Conservation (phyloP, 2,113 vertebrate species). For the Camelus bactrianus region DNA sequence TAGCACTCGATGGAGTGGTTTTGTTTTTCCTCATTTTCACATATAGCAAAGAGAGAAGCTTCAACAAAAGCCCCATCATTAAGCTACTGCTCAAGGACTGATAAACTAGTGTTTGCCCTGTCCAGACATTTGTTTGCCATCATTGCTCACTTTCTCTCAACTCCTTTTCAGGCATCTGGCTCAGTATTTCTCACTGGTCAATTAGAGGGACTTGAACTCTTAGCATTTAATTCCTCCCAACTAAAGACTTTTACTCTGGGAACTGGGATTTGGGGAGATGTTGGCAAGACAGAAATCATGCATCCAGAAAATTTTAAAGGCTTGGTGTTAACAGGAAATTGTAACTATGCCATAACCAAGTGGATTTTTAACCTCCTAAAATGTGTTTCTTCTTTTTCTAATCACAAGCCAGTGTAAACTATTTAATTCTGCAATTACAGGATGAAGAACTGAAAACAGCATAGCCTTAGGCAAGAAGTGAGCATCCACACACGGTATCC, state of each 20-base stretch:
- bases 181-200: background rate
- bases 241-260: background rate
- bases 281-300: background rate
- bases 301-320: background rate
- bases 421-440: conserved; percentile 67
- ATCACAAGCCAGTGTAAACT: conserved; percentile 68
- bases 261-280: background rate
- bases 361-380: conserved; percentile 64
- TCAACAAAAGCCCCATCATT: background rate
- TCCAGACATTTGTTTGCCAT: background rate
- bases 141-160: background rate
- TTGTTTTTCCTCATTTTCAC: background rate
- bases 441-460: conserved; percentile 63
- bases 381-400: conserved; percentile 55
- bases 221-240: background rate
- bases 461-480: conserved; percentile 68
- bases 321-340: background rate
- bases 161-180: background rate
- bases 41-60: background rate
- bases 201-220: background rate
- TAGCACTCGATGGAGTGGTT: background rate
- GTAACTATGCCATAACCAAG: conserved; percentile 1
- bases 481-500: conserved; percentile 46
- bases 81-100: background rate
- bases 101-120: background rate